Evolutionary conservation across 2,888 invertebrate genomes (phyloP), one percentile per base, ranked within the genome.

Genomic region (Harpalus rufipes): DNA sequence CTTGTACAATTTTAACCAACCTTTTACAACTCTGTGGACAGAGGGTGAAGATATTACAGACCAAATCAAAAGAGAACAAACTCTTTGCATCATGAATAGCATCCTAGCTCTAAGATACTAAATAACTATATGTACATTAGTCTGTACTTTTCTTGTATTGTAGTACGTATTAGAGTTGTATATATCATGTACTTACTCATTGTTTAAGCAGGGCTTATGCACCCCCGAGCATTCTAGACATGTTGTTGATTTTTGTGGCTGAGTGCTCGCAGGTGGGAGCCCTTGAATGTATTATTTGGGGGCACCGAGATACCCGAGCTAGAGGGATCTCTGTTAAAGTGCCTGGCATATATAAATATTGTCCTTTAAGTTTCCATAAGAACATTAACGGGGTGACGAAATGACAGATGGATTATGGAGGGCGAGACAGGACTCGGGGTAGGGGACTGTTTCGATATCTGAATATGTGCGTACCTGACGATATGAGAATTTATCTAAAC

Each of bases 301-400:
- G 84, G 84, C 84, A 84, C 84, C 84, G 84, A 84, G 84, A 84
- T 74, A 74, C 63, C 84, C 84, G 32, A 78, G 14, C 51, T 41
- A 78, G 63, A 65, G 84, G 84, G 84, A 65, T 78, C 78, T 78
- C 84, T 78, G 58, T 83, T 51, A 85, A 85, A 85, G 85, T 85
- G 85, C 85, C 85, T 85, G 85, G 85, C 85, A 59, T 85, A 85
- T 80, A 85, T 74, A 83, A 83, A 76, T 83, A 76, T 76, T 83
- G 83, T 83, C 59, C 83, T 83, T 82, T 83, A 83, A 56, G 41
- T 83, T 83, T 39, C 59, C 83, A 41, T 83, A 74, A 63, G 41
- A 51, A 81, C 44, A 63, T 41, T 59, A 65, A 44, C 81, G 63
- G 44, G 61, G 61, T 81, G 81, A 74, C 56, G 72, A 56, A 82